Evolutionary conservation across 2,888 invertebrate species (phyloP), one percentile per base, ranked within the genome.

Genomic region (Tinea trinotella): DNA sequence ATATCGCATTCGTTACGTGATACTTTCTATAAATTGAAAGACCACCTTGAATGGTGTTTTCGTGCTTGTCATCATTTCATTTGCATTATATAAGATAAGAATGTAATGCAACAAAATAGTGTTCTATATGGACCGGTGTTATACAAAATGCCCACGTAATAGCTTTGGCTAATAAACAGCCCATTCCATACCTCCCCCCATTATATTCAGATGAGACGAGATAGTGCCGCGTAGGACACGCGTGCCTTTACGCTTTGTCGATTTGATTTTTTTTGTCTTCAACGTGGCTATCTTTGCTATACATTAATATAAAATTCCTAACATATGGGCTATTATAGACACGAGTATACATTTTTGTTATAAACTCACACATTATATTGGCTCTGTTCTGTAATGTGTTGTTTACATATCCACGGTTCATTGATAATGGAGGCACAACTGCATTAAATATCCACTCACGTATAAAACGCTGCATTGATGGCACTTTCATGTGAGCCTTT

Each of bases 141-240:
- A 50, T 55, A 36, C 64, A 62, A 63, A 66, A 62, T 68, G 64
- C 68, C 69, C 65, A 72, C 74, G 70, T 73, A 72, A 74, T 73
- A 65, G 66, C 70, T 70, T 66, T 62, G n/a, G 68, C 65, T 70
- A 65, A 66, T 65, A 67, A 65, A 67, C 61, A 63, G 66, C 63
- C 64, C 58, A 60, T 62, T 59, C 61, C 65, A 68, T 71, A 61
- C 76, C 77, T 70, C 74, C 74, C 61, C 59, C 80, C 71, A 80
- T 82, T 81, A 77, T 82, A 82, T 81, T 79, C 77, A 78, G 76
- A 82, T 80, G 78, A 78, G 77, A 61, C 64, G 63, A 62, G 69
- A 74, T 71, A 68, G 63, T 65, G 56, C 56, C 54, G 52, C 50
- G 56, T 58, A 56, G 50, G 50, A 50, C 50, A 24, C 24, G 50